phyloP scores from a whole-genome alignment of 1,140 invertebrate species.

The Drosophila orena region DNA sequence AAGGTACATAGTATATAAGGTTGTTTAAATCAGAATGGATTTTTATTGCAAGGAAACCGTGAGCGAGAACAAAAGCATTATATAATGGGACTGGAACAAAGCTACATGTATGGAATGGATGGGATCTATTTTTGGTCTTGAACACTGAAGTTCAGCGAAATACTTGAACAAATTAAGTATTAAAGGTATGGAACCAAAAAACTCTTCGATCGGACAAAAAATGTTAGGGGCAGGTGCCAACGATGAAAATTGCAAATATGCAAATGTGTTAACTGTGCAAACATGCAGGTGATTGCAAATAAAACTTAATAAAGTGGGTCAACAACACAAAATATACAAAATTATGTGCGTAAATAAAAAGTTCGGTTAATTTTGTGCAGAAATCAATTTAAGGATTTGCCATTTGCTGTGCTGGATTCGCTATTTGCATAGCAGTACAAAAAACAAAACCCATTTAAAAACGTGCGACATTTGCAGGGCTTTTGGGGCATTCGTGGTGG shows the following conservation, averaged over 20 bases:
- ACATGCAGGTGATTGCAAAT: conserved; percentile 82
- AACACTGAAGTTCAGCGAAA: too few species aligned
- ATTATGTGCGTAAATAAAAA: conserved; percentile 60
- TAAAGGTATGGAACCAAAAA: neutral
- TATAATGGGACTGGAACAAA: too few species aligned
- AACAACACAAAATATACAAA: conserved; percentile 69
- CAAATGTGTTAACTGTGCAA: conserved; percentile 78
- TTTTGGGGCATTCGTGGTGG: conserved; percentile 20
- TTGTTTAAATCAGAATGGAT: conserved; percentile 4
- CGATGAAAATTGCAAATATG: conserved; percentile 56
- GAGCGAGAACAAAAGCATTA: neutral
- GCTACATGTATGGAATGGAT: too few species aligned
- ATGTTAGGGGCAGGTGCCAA: neutral
- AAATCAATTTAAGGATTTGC: conserved; percentile 81
- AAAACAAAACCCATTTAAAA: conserved; percentile 51
- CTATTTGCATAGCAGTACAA: conserved; percentile 71
- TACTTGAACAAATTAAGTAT: neutral
- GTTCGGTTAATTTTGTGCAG: conserved; percentile 74
- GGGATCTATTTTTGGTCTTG: neutral
- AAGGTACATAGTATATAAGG: conserved; percentile 1
- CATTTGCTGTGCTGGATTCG: conserved; percentile 31
- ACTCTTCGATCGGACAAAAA: conserved; percentile 3
- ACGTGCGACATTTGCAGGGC: conserved; percentile 37
- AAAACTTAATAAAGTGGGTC: conserved; percentile 82
- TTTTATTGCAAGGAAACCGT: neutral